Conservation (phyloP, 2,113 vertebrate genomes). For the Hiodon tergisus region DNA sequence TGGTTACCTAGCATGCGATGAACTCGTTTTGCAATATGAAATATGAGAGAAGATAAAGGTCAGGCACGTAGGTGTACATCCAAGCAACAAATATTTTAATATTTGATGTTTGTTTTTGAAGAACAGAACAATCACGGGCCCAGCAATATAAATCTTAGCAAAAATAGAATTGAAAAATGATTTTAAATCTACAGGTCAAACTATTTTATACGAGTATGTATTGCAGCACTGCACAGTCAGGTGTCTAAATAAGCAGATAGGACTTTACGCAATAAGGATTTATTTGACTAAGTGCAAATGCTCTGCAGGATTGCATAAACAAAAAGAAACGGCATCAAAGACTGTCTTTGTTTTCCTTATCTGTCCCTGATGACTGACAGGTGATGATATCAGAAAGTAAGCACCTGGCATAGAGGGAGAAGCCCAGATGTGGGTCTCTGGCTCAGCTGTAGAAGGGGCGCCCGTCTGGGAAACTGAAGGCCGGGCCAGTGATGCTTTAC, state of each 20-base stretch:
- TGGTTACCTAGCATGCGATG: too few species aligned
- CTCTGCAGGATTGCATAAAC: constrained; percentile 31
- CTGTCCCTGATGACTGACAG: constrained; percentile 18
- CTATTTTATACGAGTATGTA: too few species aligned
- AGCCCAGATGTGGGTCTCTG: constrained; percentile 24
- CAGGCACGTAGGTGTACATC: too few species aligned
- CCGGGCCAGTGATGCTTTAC: too few species aligned
- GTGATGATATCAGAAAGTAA: constrained; percentile 31
- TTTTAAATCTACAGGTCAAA: constrained; percentile 25
- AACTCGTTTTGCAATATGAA: too few species aligned
- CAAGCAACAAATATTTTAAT: too few species aligned
- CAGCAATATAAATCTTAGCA: neutral
- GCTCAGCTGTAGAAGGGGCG: neutral
- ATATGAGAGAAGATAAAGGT: too few species aligned
- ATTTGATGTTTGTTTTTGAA: too few species aligned
- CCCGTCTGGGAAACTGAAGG: too few species aligned
- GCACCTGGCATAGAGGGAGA: constrained; percentile 22
- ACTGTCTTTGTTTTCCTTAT: constrained; percentile 26
- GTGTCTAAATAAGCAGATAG: constrained; percentile 26
- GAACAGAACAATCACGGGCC: too few species aligned
- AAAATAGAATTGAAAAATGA: neutral
- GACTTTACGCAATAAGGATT: constrained; percentile 11
- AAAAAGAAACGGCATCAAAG: constrained; percentile 21
- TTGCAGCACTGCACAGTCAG: constrained; percentile 21
- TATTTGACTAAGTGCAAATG: constrained; percentile 25